phyloP scores from a whole-genome alignment of 2,797 vertebrate genomes.

The Phylloscopus collybita region DNA sequence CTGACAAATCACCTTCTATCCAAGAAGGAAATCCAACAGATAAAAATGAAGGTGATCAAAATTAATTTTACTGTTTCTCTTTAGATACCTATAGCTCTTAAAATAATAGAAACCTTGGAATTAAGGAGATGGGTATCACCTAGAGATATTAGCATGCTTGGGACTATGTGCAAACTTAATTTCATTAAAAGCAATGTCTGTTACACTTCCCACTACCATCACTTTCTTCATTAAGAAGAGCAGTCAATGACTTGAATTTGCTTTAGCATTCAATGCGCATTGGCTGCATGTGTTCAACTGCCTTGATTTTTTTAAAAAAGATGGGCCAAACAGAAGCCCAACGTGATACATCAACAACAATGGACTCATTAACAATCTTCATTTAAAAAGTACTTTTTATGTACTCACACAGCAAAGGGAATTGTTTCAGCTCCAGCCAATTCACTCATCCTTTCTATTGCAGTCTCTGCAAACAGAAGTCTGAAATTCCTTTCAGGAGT shows the following conservation, averaged over 20 bases:
- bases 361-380: not conserved
- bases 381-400: not conserved
- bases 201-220: not conserved
- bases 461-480: not conserved
- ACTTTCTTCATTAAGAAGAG: not conserved
- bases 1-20: constrained; percentile 28
- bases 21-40: constrained; percentile 5
- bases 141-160: not conserved
- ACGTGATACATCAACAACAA: not conserved
- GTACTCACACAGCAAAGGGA: not conserved
- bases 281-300: not conserved
- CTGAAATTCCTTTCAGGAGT: not conserved
- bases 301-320: not conserved
- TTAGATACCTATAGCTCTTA: not conserved
- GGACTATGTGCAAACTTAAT: constrained; percentile 24
- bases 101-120: not conserved
- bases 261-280: not conserved
- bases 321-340: not conserved
- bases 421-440: not conserved
- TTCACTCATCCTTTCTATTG: not conserved
- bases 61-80: constrained; percentile 47
- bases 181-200: not conserved
- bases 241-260: not conserved
- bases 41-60: constrained; percentile 42
- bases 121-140: not conserved